Percentiles rank a stretch among this genome's conserved stretches.
These are phyloP conservation scores for Pantherophis alleghaniensis DNA, from an alignment of 2,797 vertebrate genomes.

Conservation along the genomic window DNA sequence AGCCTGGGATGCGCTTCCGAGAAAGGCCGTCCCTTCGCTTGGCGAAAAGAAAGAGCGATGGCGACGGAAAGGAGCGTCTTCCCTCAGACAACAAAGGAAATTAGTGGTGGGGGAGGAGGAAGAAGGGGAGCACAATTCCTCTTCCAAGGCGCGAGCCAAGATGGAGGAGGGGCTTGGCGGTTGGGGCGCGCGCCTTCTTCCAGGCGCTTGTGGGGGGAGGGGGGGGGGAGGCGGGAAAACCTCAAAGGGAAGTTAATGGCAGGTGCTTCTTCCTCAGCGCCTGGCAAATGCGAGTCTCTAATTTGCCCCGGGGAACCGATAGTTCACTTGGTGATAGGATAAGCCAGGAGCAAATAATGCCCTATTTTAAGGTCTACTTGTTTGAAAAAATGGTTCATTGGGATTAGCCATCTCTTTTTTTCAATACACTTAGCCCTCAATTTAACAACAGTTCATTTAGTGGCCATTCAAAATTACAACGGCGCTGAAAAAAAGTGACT, in stretches of 20 bases:
- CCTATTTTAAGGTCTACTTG: slow-evolving; percentile 34
- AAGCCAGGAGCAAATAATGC: slow-evolving; percentile 35
- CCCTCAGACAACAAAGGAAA: neutral
- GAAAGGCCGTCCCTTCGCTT: neutral
- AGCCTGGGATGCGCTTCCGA: neutral
- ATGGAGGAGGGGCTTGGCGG: neutral
- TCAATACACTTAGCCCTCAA: neutral
- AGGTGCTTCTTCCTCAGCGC: too few species aligned
- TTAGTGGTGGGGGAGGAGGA: fast-evolving
- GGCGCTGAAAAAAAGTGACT: neutral
- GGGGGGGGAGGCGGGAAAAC: neutral
- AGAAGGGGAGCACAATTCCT: neutral
- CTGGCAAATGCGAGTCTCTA: neutral
- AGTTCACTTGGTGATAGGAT: slow-evolving; percentile 3
- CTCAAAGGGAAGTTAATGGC: neutral
- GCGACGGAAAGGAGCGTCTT: neutral
- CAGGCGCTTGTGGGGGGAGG: neutral
- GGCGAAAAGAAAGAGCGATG: too few species aligned
- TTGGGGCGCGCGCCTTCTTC: neutral
- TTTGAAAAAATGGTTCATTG: slow-evolving; percentile 31
- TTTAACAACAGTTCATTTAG: neutral
- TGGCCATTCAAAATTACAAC: neutral
- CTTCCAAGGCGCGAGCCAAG: neutral
- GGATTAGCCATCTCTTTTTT: slow-evolving; percentile 13
- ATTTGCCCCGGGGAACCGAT: neutral